Percentiles rank a stretch among this genome's conserved stretches.
Conservation (phyloP, 23 tunicate genomes). For the Botrylloides violaceus region DNA sequence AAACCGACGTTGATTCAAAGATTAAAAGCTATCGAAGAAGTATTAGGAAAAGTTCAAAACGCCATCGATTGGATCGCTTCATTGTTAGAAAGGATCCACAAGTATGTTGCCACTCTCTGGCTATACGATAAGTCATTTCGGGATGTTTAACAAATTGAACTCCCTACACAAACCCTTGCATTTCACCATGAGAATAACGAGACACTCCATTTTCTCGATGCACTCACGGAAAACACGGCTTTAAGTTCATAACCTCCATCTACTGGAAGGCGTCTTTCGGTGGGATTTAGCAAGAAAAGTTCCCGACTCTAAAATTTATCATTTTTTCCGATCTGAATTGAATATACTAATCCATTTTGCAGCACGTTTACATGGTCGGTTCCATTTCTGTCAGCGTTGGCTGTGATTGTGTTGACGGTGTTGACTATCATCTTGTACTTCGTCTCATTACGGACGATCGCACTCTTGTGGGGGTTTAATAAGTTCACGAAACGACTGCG, state of each 20-base stretch:
- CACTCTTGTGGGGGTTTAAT: slow-evolving; percentile 87
- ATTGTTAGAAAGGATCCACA: slow-evolving; percentile 67
- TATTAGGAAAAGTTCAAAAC: slow-evolving; percentile 70
- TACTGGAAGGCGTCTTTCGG: too few relatives aligned
- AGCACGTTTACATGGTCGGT: slow-evolving; percentile 89
- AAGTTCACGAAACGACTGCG: slow-evolving; percentile 85
- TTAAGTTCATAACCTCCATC: too few relatives aligned
- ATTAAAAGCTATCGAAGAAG: slow-evolving; percentile 60
- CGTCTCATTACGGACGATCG: slow-evolving; percentile 62
- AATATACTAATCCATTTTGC: neutral
- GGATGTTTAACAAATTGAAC: neutral
- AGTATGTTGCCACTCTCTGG: too few relatives aligned
- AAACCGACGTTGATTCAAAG: slow-evolving; percentile 38
- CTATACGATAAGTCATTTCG: too few relatives aligned
- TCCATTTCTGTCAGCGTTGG: slow-evolving; percentile 69
- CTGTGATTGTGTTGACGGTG: slow-evolving; percentile 41
- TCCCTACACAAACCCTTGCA: too few relatives aligned
- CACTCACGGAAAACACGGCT: neutral
- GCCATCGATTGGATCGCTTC: slow-evolving; percentile 68
- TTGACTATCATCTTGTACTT: slow-evolving; percentile 47
- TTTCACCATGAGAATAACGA: too few relatives aligned
- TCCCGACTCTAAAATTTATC: too few relatives aligned
- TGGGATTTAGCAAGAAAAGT: too few relatives aligned
- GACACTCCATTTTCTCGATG: too few relatives aligned
- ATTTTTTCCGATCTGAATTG: neutral